Evolutionary conservation across 2,888 invertebrate genomes (phyloP).

Genomic region (Drosophila ustulata): DNA sequence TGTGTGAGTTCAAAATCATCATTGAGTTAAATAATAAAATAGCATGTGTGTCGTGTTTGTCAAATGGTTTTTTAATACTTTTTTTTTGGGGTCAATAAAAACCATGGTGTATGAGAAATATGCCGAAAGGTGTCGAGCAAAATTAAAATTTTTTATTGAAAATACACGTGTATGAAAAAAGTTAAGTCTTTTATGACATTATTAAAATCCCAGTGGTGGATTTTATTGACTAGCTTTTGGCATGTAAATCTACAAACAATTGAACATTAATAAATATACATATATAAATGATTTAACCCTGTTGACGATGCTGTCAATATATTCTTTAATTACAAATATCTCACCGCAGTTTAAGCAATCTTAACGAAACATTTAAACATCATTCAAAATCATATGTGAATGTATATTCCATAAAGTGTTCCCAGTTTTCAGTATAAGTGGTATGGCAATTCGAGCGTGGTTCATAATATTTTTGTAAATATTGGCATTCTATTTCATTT

Average conservation of each 20-base stretch:
- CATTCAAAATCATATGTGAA: conserved; percentile 13
- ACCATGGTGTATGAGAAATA: conserved; percentile 10
- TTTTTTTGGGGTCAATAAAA: not conserved
- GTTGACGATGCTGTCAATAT: conserved; percentile 11
- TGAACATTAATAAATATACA: conserved; percentile 39
- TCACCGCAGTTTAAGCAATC: not conserved
- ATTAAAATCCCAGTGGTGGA: conserved; percentile 26
- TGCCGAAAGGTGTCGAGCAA: conserved; percentile 18
- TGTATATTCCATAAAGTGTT: conserved; percentile 14
- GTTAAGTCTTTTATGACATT: conserved; percentile 18
- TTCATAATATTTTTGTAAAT: conserved; percentile 41
- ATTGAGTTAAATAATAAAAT: conserved; percentile 42
- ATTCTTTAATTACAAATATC: conserved; percentile 1
- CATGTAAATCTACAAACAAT: conserved; percentile 19
- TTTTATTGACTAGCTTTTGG: conserved; percentile 20
- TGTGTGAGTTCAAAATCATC: conserved; percentile 32
- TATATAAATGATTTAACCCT: too few relatives aligned
- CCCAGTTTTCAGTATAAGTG: conserved; percentile 13
- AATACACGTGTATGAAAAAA: not conserved
- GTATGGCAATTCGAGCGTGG: conserved; percentile 6
- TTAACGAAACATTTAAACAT: not conserved
- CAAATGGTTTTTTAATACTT: conserved; percentile 33
- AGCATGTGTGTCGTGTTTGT: conserved; percentile 24
- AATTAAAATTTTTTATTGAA: not conserved
- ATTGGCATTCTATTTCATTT: conserved; percentile 30